Conservation (phyloP, 2,797 vertebrate species). For the Chaunax sp. region DNA sequence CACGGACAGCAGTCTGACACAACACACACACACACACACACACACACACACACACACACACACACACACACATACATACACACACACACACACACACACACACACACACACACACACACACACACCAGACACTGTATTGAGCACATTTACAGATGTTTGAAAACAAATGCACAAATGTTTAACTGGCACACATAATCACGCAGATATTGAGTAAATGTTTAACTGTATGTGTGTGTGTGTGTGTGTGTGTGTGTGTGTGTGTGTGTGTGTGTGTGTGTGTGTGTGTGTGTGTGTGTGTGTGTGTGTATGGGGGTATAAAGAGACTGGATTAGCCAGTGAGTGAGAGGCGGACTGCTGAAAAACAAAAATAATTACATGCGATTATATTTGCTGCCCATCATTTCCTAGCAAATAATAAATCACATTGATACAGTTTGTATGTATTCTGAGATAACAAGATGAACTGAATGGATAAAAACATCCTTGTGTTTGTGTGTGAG, state of each 20-base stretch:
- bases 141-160: constrained; percentile 61
- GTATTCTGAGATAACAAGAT: constrained; percentile 11
- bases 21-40: constrained; percentile 25
- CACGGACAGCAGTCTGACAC: constrained; percentile 64
- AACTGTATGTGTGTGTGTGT: constrained; percentile 29
- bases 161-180: constrained; percentile 69
- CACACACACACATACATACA: constrained; percentile 33
- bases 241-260: no score
- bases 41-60: neutral
- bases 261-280: no score
- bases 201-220: constrained; percentile 69
- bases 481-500: constrained; percentile 13
- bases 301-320: no score
- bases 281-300: no score
- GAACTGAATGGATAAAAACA: neutral
- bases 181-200: constrained; percentile 53
- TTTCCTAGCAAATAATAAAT: neutral
- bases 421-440: neutral
- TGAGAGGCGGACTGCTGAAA: constrained; percentile 20
- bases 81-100: neutral
- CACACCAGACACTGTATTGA: constrained; percentile 11
- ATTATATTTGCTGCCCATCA: neutral
- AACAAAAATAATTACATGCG: constrained; percentile 31
- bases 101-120: constrained; percentile 30
- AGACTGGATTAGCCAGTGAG: neutral